phyloP scores from a whole-genome alignment of 2,797 vertebrate species.

The Semotilus atromaculatus region DNA sequence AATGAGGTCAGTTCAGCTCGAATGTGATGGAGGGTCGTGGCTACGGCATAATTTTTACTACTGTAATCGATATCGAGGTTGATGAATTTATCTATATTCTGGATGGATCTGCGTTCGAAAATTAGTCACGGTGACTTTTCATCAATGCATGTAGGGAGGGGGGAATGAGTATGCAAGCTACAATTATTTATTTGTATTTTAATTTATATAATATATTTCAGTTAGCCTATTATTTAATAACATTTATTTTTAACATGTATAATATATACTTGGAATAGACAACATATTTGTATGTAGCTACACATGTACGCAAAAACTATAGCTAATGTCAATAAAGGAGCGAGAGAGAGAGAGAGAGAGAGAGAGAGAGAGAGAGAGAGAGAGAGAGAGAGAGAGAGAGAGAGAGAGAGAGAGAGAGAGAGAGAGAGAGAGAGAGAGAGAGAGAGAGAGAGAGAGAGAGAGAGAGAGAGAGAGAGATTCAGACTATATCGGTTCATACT shows the following conservation, averaged over 20 bases:
- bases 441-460: not conserved
- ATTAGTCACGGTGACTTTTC: not conserved
- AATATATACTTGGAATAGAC: not conserved
- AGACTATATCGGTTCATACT: slow-evolving; percentile 57
- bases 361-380: not conserved
- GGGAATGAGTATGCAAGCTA: not conserved
- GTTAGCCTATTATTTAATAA: not conserved
- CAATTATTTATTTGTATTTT: not conserved
- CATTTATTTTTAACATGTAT: not conserved
- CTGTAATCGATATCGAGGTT: slow-evolving; percentile 19
- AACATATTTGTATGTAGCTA: not conserved
- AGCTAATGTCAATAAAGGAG: not conserved
- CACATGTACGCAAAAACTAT: not conserved
- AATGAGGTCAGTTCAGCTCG: slow-evolving; percentile 5
- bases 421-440: not conserved
- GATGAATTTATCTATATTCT: slow-evolving; percentile 1
- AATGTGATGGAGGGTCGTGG: not conserved
- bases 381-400: not conserved
- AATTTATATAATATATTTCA: not conserved
- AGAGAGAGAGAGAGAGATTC: not conserved
- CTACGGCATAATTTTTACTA: slow-evolving; percentile 1
- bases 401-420: slow-evolving; percentile 10
- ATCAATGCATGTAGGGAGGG: not conserved
- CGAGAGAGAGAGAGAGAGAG: slow-evolving; percentile 8
- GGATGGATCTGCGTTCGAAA: slow-evolving; percentile 6